These are phyloP conservation scores for Drosophila ogumai DNA, from an alignment of 1,140 invertebrate genomes.

Conservation along the genomic window DNA sequence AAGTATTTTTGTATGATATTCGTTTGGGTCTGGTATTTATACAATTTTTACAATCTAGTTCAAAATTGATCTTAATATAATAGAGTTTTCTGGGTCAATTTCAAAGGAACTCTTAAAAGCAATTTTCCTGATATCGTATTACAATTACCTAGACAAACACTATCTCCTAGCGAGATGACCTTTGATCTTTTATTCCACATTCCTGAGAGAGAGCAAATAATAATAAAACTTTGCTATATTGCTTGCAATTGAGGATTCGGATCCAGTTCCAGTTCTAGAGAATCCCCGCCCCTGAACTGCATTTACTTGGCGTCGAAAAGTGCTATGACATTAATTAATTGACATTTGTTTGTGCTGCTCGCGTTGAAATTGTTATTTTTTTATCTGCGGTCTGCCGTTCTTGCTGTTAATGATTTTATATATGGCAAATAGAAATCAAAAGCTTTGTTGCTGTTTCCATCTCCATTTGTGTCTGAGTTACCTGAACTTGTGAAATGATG, in stretches of 20 bases:
- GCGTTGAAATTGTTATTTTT: slow-evolving; percentile 34
- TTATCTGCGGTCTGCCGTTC: slow-evolving; percentile 12
- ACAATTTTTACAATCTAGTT: not conserved
- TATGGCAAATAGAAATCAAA: slow-evolving; percentile 13
- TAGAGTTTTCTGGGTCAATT: too few relatives aligned
- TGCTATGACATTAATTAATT: slow-evolving; percentile 68
- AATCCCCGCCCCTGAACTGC: slow-evolving; percentile 13
- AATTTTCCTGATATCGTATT: not conserved
- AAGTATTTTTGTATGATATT: not conserved
- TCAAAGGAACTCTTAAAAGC: not conserved
- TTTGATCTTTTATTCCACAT: slow-evolving; percentile 28
- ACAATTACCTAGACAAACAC: not conserved
- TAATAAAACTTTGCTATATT: slow-evolving; percentile 5
- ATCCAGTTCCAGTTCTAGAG: slow-evolving; percentile 12
- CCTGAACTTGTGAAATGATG: slow-evolving; percentile 60
- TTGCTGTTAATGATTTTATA: slow-evolving; percentile 28
- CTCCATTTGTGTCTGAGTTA: slow-evolving; percentile 10
- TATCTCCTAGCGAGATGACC: slow-evolving; percentile 4
- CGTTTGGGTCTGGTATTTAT: not conserved
- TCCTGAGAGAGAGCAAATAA: slow-evolving; percentile 6
- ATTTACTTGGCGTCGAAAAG: slow-evolving; percentile 29
- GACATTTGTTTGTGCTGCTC: slow-evolving; percentile 36
- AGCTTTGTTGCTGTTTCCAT: not conserved
- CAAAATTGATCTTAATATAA: not conserved
- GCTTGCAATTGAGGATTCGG: not conserved